These are phyloP conservation scores for Aricia agestis DNA, from an alignment of 1,140 invertebrate species.

Conservation along the genomic window DNA sequence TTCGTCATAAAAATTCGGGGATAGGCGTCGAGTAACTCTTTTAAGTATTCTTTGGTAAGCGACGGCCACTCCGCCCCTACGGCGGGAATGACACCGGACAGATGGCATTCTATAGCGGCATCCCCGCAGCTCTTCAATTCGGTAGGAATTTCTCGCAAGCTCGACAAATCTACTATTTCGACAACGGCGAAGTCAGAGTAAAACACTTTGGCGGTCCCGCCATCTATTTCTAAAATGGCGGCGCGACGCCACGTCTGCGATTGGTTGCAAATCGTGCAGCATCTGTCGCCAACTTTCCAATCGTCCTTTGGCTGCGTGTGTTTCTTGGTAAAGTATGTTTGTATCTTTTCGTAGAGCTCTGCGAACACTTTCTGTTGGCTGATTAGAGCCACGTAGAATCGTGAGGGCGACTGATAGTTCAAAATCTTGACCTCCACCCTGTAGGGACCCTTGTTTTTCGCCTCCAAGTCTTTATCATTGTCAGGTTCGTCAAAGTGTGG, in stretches of 20 bases:
- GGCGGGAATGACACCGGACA: slow-evolving; percentile 76
- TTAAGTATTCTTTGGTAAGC: slow-evolving; percentile 71
- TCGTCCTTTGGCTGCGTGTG: slow-evolving; percentile 36
- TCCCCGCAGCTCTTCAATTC: slow-evolving; percentile 63
- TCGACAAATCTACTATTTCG: slow-evolving; percentile 56
- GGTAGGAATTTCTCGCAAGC: slow-evolving; percentile 59
- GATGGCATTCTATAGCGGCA: slow-evolving; percentile 75
- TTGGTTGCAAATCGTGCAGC: slow-evolving; percentile 65
- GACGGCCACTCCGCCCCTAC: slow-evolving; percentile 75
- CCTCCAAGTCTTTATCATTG: slow-evolving; percentile 42
- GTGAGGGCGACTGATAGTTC: slow-evolving; percentile 70
- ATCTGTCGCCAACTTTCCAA: slow-evolving; percentile 66
- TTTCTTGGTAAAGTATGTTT: slow-evolving; percentile 68
- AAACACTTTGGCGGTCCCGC: slow-evolving; percentile 62
- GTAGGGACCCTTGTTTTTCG: slow-evolving; percentile 70
- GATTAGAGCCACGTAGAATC: slow-evolving; percentile 72
- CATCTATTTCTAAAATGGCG: slow-evolving; percentile 62
- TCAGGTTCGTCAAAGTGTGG: slow-evolving; percentile 22
- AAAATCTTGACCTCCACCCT: slow-evolving; percentile 69
- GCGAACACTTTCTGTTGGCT: slow-evolving; percentile 55
- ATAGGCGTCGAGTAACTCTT: slow-evolving; percentile 71
- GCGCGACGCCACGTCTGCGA: slow-evolving; percentile 75
- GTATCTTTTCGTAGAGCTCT: slow-evolving; percentile 63
- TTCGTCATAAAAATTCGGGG: slow-evolving; percentile 62
- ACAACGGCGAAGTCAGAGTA: slow-evolving; percentile 75